A percentile compares a stretch with the other conserved stretches of the same genome.
Evolutionary conservation across 2,797 vertebrate species (phyloP).

Genomic region (Coregonus suidteri): DNA sequence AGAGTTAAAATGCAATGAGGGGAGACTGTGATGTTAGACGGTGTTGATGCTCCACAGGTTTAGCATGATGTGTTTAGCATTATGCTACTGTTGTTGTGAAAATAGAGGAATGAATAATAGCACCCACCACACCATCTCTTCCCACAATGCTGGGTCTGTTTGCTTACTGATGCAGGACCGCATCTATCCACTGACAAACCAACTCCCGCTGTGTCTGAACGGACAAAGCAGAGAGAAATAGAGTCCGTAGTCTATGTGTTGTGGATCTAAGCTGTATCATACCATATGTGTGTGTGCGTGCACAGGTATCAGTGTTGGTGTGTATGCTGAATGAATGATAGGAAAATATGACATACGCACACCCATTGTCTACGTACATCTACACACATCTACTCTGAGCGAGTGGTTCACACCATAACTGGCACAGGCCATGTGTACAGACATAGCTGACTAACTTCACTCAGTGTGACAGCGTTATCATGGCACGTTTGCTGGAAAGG

Average conservation of each 20-base stretch:
- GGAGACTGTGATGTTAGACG: no score
- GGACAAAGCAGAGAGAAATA: not conserved
- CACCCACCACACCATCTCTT: not conserved
- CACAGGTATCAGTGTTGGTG: not conserved
- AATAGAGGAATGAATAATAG: not conserved
- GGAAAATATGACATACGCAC: not conserved
- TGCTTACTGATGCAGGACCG: not conserved
- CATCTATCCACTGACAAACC: not conserved
- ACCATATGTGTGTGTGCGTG: not conserved
- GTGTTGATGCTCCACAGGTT: not conserved
- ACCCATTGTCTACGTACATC: no score
- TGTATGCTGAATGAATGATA: not conserved
- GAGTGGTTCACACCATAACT: not conserved
- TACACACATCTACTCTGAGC: no score
- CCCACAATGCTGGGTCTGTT: not conserved
- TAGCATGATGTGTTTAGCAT: not conserved
- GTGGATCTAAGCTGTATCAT: not conserved
- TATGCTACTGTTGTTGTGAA: no score
- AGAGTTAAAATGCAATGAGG: not conserved
- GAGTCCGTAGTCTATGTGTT: not conserved
- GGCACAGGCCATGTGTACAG: not conserved
- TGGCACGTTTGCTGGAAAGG: not conserved
- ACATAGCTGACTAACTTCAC: not conserved
- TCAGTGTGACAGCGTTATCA: not conserved
- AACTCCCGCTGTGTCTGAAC: not conserved